These are phyloP conservation scores for Sebastes alutus DNA, from an alignment of 2,797 vertebrate species.

Conservation along the genomic window DNA sequence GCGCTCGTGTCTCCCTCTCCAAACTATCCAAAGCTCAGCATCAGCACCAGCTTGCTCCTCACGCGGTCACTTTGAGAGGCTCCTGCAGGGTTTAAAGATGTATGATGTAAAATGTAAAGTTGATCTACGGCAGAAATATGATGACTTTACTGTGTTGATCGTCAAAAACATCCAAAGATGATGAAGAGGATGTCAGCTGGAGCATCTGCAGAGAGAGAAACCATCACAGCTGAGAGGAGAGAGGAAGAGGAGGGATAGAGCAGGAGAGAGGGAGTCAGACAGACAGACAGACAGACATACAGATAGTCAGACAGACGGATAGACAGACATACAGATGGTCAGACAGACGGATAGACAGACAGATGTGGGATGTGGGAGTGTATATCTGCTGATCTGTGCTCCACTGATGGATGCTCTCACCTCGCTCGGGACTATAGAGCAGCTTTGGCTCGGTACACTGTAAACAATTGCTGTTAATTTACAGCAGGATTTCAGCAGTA, in stretches of 20 bases:
- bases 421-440: slow-evolving; percentile 19
- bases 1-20: not conserved
- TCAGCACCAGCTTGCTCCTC: not conserved
- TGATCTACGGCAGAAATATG: not conserved
- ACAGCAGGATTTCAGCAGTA: too few species aligned
- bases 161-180: not conserved
- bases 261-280: not conserved
- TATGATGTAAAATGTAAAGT: not conserved
- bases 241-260: not conserved
- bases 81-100: not conserved
- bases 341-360: not conserved
- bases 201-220: not conserved
- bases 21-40: not conserved
- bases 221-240: not conserved
- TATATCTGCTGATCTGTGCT: slow-evolving; percentile 21
- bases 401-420: slow-evolving; percentile 46
- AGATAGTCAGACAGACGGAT: not conserved
- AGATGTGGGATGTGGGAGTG: not conserved
- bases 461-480: too few species aligned
- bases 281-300: not conserved
- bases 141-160: not conserved
- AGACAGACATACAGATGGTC: not conserved
- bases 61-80: not conserved
- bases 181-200: not conserved
- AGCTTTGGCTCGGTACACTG: not conserved